Evolutionary conservation across 2,797 vertebrate species (phyloP), one percentile per base, ranked within the genome.

Genomic region (Coregonus suidteri): DNA sequence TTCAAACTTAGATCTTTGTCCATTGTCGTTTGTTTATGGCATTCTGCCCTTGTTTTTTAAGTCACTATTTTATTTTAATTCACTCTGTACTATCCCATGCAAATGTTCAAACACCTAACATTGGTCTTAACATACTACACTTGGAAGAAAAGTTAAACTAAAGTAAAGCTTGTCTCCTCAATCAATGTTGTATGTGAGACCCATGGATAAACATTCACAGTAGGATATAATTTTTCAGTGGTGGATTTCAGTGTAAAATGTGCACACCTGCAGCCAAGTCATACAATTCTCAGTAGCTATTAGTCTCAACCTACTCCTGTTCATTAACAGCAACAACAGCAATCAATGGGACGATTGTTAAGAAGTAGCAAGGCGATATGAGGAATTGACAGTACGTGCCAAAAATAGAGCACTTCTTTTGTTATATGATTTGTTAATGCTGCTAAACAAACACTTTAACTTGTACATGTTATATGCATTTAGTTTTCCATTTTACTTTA

Each of bases 1-100:
- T 95, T 94, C 89, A 92, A 91, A 92, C 88, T 86, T 93, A 47
- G 41, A 47, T 47, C 41, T 47, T 92, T 88, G 90, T 90, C 82
- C 41, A 47, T 47, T 47, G 41, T 47, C 9, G 11, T 87, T 90
- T 91, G 88, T 91, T 87, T 83, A 83, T 84, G 71, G 82, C 85
- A 85, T 85, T 86, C 85, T 85, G 86, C 88, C 82, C 86, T 89
- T 91, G 87, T 90, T 91, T 88, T 78, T 88, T 68, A 81, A 83
- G 79, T 90, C 89, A 83, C 81, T 53, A 79, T 73, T 73, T 85
- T 89, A 88, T 79, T 87, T 88, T 85, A 83, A 82, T 88, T 88
- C 83, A 86, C 79, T 85, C 80, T 83, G 81, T 88, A 64, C 20
- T 9, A 84, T 90, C 82, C 85, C 86, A 85, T 86, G 75, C 77